Evolutionary conservation across 2,888 invertebrate genomes (phyloP), one percentile per base, ranked within the genome.

Genomic region (Cyclophora punctaria): DNA sequence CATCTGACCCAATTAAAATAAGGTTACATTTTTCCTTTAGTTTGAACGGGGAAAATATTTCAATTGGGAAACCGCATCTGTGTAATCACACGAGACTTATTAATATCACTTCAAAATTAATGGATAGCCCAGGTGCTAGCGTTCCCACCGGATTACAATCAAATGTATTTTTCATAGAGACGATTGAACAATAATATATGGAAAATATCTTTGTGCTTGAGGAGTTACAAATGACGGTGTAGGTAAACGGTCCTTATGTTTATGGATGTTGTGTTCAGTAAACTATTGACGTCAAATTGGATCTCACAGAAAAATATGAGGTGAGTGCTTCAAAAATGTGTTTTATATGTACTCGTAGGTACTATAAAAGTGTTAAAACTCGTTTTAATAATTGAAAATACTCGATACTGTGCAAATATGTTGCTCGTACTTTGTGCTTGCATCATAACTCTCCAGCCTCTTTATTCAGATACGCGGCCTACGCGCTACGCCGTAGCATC

Each of bases 301-400:
- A 87, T 84, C 66, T 79, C 66, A 63, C 62, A 59, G 67, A 72
- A 67, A 69, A 74, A 59, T 58, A 87, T 84, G 84, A 84, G 84
- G 86, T 86, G 79, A 2, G 67, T 53, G 47, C 53, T 46, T 20
- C 20, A 20, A 20, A 1, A 20, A 1, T 20, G 20, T 20, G 20
- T 20, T 20, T 20, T 20, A 20, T 20, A 20, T 20, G 20, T 20
- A 20, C 20, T 20, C 20, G 20, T 20, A 20, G 20, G 20, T 20
- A 20, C 20, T 20, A 20, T 20, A 20, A 20, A n/a, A 20, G 20
- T 20, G 20, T 20, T 20, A 20, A 20, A 20, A 20, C 48, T 49
- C 33, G 34, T 47, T 58, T 57, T 50, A 33, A 49, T 7, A 33
- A 48, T 35, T 34, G 33, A 35, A 45, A 46, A 43, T 45, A 37